Base-by-base conservation (phyloP, 2,797 vertebrate genomes). In the Argentina silus region DNA sequence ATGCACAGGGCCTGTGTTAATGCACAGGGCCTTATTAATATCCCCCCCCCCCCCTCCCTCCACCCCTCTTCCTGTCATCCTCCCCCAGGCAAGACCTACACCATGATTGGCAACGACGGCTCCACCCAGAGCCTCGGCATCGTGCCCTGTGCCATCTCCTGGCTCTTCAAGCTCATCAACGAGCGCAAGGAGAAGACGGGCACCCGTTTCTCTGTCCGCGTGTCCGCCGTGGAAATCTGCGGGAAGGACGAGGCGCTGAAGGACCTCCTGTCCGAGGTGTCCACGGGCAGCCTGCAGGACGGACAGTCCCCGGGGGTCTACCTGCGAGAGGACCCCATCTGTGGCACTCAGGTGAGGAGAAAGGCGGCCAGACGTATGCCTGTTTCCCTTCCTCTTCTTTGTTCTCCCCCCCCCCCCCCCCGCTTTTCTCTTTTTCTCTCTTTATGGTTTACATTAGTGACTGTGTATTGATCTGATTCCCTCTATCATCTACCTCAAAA, bases 141-240 rank as follows among this genome's bases (percentile, higher is more conserved):
- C 48, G 93, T 96, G 78, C 98, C 98, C 79, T 99, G 98, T 67
- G 97, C 98, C 86, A 98, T 99, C 88, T 98, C 98, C 78, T 99
- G 98, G 98, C 97, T 99, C 78, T 99, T 99, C 92, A 96, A 96
- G 87, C 94, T 99, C 87, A 96, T 98, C 72, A 96, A 96, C 9
- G 97, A 98, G 84, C 95, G 95, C 74, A 97, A 95, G 88, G 96
- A 98, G 89, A 96, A 96, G 91, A 95, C 93, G 0, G 94, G 95
- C 47, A 95, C 96, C 0, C 96, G 96, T 76, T 98, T 99, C 93
- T 98, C 97, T 0, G 93, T 99, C 74, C 95, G 96, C 0, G 97
- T 98, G 68, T 99, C 98, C 0, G 98, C 98, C 0, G 95, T 98
- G 85, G 98, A 99, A 92, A 97, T 99, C 91, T 96, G 95, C 1